Percentiles rank a stretch among this genome's conserved stretches.
Evolutionary conservation across 2,888 invertebrate genomes (phyloP).

Genomic region (Cheilosia variabilis): DNA sequence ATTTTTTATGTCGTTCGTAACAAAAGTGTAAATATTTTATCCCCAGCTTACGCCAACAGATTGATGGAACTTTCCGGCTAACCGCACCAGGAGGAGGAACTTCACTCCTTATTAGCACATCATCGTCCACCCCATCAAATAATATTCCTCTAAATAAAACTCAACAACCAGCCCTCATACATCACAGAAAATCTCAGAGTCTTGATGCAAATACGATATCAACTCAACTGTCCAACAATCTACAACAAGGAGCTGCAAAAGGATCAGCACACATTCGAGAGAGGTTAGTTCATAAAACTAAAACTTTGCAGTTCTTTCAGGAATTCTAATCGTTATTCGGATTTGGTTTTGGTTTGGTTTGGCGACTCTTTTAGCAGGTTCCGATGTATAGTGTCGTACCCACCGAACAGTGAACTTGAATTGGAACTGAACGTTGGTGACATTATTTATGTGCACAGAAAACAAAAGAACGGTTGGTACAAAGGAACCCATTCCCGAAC

Average conservation of each 20-base stretch:
- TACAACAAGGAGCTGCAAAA: slow-evolving; percentile 77
- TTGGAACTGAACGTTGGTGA: slow-evolving; percentile 95
- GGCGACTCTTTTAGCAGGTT: slow-evolving; percentile 85
- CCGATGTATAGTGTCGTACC: slow-evolving; percentile 96
- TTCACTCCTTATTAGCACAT: slow-evolving; percentile 60
- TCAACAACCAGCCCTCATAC: slow-evolving; percentile 78
- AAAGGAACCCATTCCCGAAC: slow-evolving; percentile 95
- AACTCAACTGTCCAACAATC: slow-evolving; percentile 75
- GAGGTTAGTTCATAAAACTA: slow-evolving; percentile 78
- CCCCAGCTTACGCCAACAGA: slow-evolving; percentile 65
- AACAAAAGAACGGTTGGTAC: slow-evolving; percentile 97
- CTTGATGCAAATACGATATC: slow-evolving; percentile 87
- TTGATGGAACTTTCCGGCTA: slow-evolving; percentile 61
- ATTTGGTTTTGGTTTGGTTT: slow-evolving; percentile 35
- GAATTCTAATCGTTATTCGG: slow-evolving; percentile 37
- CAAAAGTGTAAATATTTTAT: neutral
- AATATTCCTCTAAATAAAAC: slow-evolving; percentile 65
- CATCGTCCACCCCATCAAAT: slow-evolving; percentile 68
- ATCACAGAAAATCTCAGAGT: slow-evolving; percentile 93
- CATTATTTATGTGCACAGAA: slow-evolving; percentile 95
- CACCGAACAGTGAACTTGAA: slow-evolving; percentile 96
- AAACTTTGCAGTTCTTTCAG: slow-evolving; percentile 43
- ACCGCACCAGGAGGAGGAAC: slow-evolving; percentile 66
- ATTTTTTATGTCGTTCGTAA: neutral
- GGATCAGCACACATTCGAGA: slow-evolving; percentile 83